Percentiles rank a stretch among this genome's conserved stretches.
Evolutionary conservation across 2,797 vertebrate species (phyloP).

Genomic region (Sciaenops ocellatus): DNA sequence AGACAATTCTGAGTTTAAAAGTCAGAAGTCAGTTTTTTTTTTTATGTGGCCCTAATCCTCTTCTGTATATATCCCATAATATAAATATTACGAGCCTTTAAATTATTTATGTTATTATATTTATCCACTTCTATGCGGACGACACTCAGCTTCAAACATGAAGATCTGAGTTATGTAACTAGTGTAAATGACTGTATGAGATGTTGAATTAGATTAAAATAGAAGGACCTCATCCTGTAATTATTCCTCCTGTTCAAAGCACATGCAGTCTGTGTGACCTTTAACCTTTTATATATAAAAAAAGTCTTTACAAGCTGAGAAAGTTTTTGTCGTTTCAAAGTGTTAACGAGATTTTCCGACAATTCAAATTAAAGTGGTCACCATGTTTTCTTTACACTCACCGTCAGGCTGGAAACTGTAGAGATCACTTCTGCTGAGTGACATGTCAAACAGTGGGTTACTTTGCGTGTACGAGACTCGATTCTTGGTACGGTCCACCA

Average conservation of each 20-base stretch:
- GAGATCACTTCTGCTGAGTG: constrained; percentile 50
- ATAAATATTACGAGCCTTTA: neutral
- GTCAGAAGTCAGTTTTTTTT: too few relatives aligned
- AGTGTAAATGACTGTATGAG: too few relatives aligned
- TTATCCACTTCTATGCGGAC: neutral
- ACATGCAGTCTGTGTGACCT: neutral
- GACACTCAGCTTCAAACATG: neutral
- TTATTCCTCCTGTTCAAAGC: too few relatives aligned
- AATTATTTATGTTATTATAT: neutral
- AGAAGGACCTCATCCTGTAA: too few relatives aligned
- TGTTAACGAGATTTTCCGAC: too few relatives aligned
- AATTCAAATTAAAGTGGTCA: too few relatives aligned
- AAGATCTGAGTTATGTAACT: neutral
- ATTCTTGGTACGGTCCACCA: constrained; percentile 18
- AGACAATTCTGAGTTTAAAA: too few relatives aligned
- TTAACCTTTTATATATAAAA: neutral
- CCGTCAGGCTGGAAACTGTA: constrained; percentile 64
- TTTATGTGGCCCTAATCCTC: too few relatives aligned
- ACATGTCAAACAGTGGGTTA: constrained; percentile 78
- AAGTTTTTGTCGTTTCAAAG: neutral
- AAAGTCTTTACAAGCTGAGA: neutral
- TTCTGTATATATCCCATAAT: too few relatives aligned
- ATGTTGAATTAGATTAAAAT: too few relatives aligned
- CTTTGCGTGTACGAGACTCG: constrained; percentile 44
- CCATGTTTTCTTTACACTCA: constrained; percentile 43